A percentile compares a stretch with the other conserved stretches of the same genome.
These are phyloP conservation scores for Mixornis gularis DNA, from an alignment of 2,113 vertebrate genomes.

Conservation along the genomic window DNA sequence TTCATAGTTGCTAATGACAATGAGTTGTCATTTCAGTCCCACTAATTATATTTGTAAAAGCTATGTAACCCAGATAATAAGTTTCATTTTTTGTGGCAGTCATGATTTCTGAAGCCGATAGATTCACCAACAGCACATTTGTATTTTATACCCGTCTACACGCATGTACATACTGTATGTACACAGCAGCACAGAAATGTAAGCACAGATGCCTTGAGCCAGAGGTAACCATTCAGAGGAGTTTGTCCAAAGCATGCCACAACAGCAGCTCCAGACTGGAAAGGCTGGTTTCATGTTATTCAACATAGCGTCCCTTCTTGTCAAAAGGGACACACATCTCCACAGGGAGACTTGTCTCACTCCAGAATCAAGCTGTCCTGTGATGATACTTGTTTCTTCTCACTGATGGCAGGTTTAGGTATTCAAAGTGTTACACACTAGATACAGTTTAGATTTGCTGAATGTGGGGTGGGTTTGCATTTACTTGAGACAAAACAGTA, in stretches of 20 bases:
- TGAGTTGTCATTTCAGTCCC: background rate
- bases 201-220: background rate
- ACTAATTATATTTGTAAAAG: background rate
- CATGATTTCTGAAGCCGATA: background rate
- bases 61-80: background rate
- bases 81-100: background rate
- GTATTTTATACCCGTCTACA: background rate
- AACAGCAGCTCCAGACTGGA: slow-evolving; percentile 13
- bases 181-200: background rate
- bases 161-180: background rate
- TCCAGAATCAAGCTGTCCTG: background rate
- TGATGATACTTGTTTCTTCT: background rate
- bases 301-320: background rate
- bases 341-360: background rate
- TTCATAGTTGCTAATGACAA: background rate
- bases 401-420: background rate
- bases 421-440: background rate
- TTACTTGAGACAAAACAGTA: background rate
- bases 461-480: background rate
- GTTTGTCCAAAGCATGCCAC: background rate
- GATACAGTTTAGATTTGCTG: background rate
- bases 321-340: background rate
- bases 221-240: background rate
- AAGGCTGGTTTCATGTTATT: slow-evolving; percentile 1
- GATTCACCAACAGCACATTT: background rate